A percentile compares a stretch with the other conserved stretches of the same genome.
phyloP scores from a whole-genome alignment of 2,888 invertebrate species.

The Aphelenchoides bicaudatus region DNA sequence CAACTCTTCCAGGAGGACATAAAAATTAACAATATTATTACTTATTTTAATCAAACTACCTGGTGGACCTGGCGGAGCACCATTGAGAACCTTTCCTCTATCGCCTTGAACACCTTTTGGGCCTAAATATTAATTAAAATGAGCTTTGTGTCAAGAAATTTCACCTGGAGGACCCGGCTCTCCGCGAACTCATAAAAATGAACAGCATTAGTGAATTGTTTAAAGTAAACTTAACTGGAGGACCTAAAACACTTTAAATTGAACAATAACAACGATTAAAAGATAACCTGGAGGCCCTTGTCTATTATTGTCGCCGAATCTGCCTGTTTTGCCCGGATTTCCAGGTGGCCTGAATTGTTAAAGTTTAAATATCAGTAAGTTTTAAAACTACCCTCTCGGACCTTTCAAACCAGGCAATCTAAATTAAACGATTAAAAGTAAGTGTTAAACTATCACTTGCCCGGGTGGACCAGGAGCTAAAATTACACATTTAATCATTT shows the following conservation, averaged over 20 bases:
- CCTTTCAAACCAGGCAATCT: slow-evolving; percentile 52
- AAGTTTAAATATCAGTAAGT: slow-evolving; percentile 23
- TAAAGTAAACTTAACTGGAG: slow-evolving; percentile 19
- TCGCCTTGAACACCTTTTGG: slow-evolving; percentile 36
- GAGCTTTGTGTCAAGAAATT: no score
- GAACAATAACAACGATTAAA: not conserved
- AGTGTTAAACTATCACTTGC: no score
- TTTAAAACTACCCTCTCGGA: slow-evolving; percentile 38
- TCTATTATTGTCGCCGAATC: slow-evolving; percentile 51
- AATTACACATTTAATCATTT: not conserved
- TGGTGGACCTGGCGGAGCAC: slow-evolving; percentile 42
- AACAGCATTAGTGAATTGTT: not conserved
- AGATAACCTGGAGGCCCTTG: slow-evolving; percentile 53
- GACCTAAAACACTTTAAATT: slow-evolving; percentile 13
- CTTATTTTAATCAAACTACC: slow-evolving; percentile 24
- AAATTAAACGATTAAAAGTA: no score
- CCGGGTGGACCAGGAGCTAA: slow-evolving; percentile 49
- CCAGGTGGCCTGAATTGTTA: slow-evolving; percentile 47
- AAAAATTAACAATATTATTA: no score
- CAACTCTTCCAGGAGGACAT: slow-evolving; percentile 44
- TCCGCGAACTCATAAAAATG: slow-evolving; percentile 29
- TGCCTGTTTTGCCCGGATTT: slow-evolving; percentile 38
- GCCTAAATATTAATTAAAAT: no score
- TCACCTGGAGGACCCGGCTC: slow-evolving; percentile 47
- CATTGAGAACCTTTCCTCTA: slow-evolving; percentile 39